Evolutionary conservation across 2,113 vertebrate genomes (phyloP), one percentile per base, ranked within the genome.

Genomic region (Cyanoderma ruficeps): DNA sequence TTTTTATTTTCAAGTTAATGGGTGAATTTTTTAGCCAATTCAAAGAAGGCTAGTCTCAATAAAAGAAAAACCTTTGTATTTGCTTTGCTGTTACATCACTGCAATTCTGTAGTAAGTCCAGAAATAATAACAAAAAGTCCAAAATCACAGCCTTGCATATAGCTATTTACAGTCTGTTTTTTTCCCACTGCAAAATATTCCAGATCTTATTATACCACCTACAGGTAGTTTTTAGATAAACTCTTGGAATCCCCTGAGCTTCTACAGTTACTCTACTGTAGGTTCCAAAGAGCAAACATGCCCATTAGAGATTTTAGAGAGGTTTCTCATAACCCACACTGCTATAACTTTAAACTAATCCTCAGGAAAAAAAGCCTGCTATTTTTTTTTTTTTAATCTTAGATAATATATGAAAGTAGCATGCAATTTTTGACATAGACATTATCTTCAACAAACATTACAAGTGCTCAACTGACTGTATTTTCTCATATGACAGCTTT

Each of bases 161-260:
- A 69, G 14, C 42, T 88, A 15, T 82, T 93, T 76, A 84, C 25
- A 82, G 25, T 53, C 71, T 53, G n/a, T 0, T 22, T 81, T 86
- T 81, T 78, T 94, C 50, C 39, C 55, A 90, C 33, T 83, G 42
- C 15, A 92, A 97, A 85, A 82, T 86, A 94, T 93, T 96, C 46
- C 41, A 96, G 87, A 97, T 96, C 87, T 92, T 95, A 85, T 90
- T 96, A 95, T 96, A 96, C 95, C 94, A 95, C 94, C 96, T 96
- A 95, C 94, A 96, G 95, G 94, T 93, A 94, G 91, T 44, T 95
- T 95, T 84, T 77, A 80, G 87, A 74, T 55, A 80, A 95, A 91
- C 94, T 87, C 70, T 47, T 77, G 33, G 50, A 42, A 91, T 80
- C 33, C 33, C 28, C 39, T 90, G 53, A 80, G 19, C 61, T 63